phyloP scores from a whole-genome alignment of 2,888 invertebrate genomes.

The Embidobia sp. region DNA sequence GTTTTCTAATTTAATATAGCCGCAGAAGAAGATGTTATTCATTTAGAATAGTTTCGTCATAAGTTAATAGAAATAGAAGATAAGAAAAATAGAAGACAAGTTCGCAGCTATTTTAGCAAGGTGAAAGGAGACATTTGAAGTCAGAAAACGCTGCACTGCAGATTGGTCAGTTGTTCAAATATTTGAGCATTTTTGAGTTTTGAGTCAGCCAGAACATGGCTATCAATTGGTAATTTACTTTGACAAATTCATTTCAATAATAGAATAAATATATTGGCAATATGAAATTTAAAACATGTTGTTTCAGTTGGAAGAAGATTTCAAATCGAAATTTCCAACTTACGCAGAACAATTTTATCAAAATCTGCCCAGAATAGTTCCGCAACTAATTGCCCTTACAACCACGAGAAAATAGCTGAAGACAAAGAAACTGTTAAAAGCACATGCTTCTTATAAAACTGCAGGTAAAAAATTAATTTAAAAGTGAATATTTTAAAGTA shows the following conservation, averaged over 20 bases:
- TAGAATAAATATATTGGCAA: too few relatives aligned
- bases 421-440: neutral
- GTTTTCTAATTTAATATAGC: too few relatives aligned
- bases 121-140: slow-evolving; percentile 18
- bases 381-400: neutral
- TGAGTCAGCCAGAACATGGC: neutral
- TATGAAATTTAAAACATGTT: too few relatives aligned
- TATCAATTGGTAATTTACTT: slow-evolving; percentile 30
- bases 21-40: neutral
- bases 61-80: too few relatives aligned
- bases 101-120: neutral
- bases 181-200: slow-evolving; percentile 17
- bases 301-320: slow-evolving; percentile 26
- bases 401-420: neutral
- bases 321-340: neutral
- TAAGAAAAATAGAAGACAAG: too few relatives aligned
- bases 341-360: slow-evolving; percentile 1
- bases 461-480: neutral
- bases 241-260: neutral
- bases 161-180: slow-evolving; percentile 5
- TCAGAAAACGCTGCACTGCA: slow-evolving; percentile 10
- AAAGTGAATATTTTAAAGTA: neutral
- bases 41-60: slow-evolving; percentile 31
- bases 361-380: neutral
- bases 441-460: neutral